These are phyloP conservation scores for Actinopyga echinites DNA, from an alignment of 53 echinoderm and acorn worm species.

Conservation along the genomic window DNA sequence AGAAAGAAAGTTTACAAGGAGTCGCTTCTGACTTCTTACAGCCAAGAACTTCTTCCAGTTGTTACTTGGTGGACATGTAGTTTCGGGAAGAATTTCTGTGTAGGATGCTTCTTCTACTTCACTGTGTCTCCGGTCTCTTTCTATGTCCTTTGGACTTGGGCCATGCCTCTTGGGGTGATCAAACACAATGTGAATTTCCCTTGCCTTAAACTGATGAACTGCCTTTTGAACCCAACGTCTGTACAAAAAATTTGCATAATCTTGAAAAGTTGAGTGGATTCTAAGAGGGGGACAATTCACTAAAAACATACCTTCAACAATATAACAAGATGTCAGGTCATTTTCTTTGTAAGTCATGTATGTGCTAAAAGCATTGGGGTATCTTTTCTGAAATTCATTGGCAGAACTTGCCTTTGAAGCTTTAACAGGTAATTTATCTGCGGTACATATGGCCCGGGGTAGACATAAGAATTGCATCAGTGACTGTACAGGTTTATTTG, in stretches of 20 bases:
- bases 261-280: neutral
- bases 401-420: slow-evolving; percentile 9
- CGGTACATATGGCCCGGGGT: slow-evolving; percentile 15
- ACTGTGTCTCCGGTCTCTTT: slow-evolving; percentile 33
- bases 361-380: neutral
- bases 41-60: neutral
- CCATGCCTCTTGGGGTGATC: slow-evolving; percentile 53
- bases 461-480: slow-evolving; percentile 12
- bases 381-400: slow-evolving; percentile 14
- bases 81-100: neutral
- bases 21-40: neutral
- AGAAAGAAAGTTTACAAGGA: neutral
- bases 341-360: no score
- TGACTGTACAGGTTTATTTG: slow-evolving; percentile 1
- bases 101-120: neutral
- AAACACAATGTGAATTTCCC: slow-evolving; percentile 47
- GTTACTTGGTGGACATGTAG: neutral
- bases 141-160: slow-evolving; percentile 39
- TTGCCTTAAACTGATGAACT: neutral
- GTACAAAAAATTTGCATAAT: slow-evolving; percentile 1
- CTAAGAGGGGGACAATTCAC: neutral
- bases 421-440: slow-evolving; percentile 1
- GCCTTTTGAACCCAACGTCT: slow-evolving; percentile 9
- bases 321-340: neutral
- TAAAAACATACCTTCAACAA: slow-evolving; percentile 10